These are phyloP conservation scores for Cyphomyrus discorhynchus DNA, from an alignment of 2,113 vertebrate species.

Conservation along the genomic window DNA sequence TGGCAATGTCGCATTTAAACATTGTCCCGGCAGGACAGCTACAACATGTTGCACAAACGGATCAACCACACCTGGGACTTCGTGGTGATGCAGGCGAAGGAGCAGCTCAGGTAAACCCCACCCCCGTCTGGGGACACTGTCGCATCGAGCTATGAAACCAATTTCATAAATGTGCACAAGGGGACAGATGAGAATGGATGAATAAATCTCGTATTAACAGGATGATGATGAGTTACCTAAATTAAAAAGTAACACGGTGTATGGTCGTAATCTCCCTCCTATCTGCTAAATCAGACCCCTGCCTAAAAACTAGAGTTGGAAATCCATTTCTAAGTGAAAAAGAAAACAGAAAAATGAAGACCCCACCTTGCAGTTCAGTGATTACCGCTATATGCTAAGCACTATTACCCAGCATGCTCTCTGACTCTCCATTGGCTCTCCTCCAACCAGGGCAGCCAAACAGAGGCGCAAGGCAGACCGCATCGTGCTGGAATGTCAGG, in stretches of 20 bases:
- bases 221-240: background rate
- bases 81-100: conserved; percentile 88
- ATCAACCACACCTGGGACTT: conserved; percentile 93
- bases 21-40: conserved; percentile 64
- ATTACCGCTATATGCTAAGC: background rate
- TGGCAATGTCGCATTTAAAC: background rate
- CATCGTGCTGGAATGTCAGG: conserved; percentile 87
- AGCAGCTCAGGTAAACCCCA: conserved; percentile 79
- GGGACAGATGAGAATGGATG: background rate
- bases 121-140: background rate
- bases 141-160: background rate
- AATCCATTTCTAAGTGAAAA: background rate
- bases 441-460: conserved; percentile 74
- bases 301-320: background rate
- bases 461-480: conserved; percentile 83
- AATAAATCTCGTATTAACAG: background rate
- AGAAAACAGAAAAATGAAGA: background rate
- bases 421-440: background rate
- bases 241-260: background rate
- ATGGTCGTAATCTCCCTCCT: background rate
- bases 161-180: background rate
- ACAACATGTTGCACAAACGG: conserved; percentile 76
- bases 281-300: background rate
- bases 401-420: background rate
- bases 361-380: background rate